phyloP scores from a whole-genome alignment of 1,140 invertebrate species.

The Drosophila baimaii region DNA sequence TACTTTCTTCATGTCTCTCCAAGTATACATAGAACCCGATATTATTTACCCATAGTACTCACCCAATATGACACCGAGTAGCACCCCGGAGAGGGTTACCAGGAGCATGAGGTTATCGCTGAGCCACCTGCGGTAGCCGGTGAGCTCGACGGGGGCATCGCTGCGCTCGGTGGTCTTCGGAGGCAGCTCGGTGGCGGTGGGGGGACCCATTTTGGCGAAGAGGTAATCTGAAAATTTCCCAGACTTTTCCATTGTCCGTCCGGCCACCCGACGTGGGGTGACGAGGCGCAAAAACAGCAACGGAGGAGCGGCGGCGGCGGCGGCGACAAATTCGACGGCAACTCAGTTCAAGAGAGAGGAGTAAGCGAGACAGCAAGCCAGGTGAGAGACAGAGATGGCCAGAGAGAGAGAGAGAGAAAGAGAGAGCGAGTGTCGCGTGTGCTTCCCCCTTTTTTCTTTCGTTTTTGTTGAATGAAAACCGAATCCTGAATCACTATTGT shows the following conservation, averaged over 20 bases:
- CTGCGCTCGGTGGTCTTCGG: constrained; percentile 85
- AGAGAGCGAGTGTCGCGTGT: constrained; percentile 19
- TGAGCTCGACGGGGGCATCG: constrained; percentile 87
- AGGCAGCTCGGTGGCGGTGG: constrained; percentile 86
- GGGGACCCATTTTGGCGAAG: constrained; percentile 90
- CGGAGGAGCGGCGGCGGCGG: constrained; percentile 13
- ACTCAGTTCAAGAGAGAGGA: constrained; percentile 3
- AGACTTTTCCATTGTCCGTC: constrained; percentile 84
- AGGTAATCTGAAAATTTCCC: constrained; percentile 90
- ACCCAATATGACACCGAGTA: constrained; percentile 90
- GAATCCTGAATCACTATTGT: constrained; percentile 5
- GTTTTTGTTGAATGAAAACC: constrained; percentile 7
- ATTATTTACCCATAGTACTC: constrained; percentile 70
- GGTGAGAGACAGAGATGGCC: constrained; percentile 20
- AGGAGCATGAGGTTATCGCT: constrained; percentile 91
- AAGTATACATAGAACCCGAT: background rate
- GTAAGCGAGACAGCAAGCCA: constrained; percentile 15
- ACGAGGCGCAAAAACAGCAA: constrained; percentile 13
- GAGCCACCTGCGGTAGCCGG: constrained; percentile 88
- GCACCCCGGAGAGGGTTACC: constrained; percentile 90
- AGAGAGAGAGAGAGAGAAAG: constrained; percentile 36
- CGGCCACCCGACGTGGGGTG: constrained; percentile 8
- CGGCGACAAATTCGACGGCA: constrained; percentile 19
- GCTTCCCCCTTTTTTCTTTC: constrained; percentile 7
- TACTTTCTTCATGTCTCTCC: background rate